Percentiles rank a stretch among this genome's conserved stretches.
Evolutionary conservation across 1,140 invertebrate species (phyloP).

Genomic region (Drosophila grimshawi): DNA sequence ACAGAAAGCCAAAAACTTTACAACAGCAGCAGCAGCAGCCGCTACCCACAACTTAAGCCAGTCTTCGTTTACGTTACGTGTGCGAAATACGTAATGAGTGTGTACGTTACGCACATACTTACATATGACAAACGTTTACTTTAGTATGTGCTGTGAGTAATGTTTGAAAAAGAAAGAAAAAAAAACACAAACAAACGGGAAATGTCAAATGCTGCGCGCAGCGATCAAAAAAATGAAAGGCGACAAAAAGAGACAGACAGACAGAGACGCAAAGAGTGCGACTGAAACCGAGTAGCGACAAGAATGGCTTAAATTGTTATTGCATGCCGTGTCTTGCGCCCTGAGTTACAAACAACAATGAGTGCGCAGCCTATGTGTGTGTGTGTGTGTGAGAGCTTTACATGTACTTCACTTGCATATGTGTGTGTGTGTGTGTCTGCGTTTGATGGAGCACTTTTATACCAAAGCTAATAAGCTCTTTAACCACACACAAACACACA

Average conservation of each 20-base stretch:
- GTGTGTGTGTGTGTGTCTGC: slow-evolving; percentile 1
- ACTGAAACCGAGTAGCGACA: slow-evolving; percentile 14
- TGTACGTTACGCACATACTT: not conserved
- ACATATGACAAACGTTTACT: not conserved
- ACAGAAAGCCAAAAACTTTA: not conserved
- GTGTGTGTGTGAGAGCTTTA: not conserved
- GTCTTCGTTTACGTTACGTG: slow-evolving; percentile 26
- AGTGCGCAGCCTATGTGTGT: slow-evolving; percentile 50
- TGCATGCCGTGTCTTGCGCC: slow-evolving; percentile 49
- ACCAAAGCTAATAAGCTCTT: slow-evolving; percentile 62
- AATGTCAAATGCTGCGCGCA: slow-evolving; percentile 54
- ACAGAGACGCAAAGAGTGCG: not conserved
- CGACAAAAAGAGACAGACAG: slow-evolving; percentile 1
- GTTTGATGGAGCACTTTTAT: slow-evolving; percentile 50
- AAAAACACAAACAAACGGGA: slow-evolving; percentile 22
- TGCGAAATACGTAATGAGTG: slow-evolving; percentile 9
- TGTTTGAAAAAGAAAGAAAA: slow-evolving; percentile 6
- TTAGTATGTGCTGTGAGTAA: slow-evolving; percentile 2
- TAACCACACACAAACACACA: slow-evolving; percentile 18
- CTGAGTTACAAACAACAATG: slow-evolving; percentile 50
- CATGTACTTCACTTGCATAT: not conserved
- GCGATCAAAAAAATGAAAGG: slow-evolving; percentile 38
- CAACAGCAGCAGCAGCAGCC: too few species aligned
- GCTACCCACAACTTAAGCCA: slow-evolving; percentile 21
- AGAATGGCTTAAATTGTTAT: slow-evolving; percentile 47